phyloP scores from a whole-genome alignment of 2,888 invertebrate genomes.

The Kryphioiulus occultus region DNA sequence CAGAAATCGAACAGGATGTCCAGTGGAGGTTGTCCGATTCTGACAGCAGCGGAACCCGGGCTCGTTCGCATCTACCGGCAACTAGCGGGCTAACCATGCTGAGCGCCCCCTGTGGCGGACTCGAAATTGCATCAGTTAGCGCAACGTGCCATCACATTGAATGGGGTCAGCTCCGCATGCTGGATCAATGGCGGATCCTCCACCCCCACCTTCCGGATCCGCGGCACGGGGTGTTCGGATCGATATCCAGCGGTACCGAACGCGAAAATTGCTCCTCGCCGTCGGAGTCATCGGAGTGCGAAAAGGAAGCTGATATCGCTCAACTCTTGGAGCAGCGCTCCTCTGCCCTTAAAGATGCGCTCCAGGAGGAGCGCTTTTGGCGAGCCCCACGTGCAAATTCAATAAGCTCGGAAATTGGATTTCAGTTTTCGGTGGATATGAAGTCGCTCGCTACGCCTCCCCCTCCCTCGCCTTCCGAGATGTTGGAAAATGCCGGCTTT shows the following conservation, averaged over 20 bases:
- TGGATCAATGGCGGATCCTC: conserved; percentile 15
- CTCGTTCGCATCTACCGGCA: too few relatives aligned
- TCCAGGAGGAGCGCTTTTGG: conserved; percentile 9
- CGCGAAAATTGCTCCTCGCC: conserved; percentile 29
- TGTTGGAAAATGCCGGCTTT: background rate
- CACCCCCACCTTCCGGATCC: too few relatives aligned
- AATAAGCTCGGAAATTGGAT: conserved; percentile 32
- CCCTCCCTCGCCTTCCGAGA: background rate
- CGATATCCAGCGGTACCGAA: background rate
- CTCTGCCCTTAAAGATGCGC: background rate
- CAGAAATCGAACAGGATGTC: too few relatives aligned
- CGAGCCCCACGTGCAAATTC: conserved; percentile 1
- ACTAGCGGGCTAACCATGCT: too few relatives aligned
- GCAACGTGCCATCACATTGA: background rate
- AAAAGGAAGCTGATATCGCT: conserved; percentile 15
- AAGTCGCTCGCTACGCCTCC: background rate
- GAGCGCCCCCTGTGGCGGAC: conserved; percentile 24
- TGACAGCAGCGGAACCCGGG: too few relatives aligned
- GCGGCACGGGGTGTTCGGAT: background rate
- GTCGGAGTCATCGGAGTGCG: conserved; percentile 28
- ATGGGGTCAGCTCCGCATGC: background rate
- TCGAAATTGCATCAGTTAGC: conserved; percentile 1
- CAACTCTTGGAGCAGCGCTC: background rate
- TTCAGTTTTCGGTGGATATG: conserved; percentile 26
- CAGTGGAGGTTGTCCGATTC: too few relatives aligned